Conservation (phyloP, 2,113 vertebrate species). For the Cyprinus carpio region DNA sequence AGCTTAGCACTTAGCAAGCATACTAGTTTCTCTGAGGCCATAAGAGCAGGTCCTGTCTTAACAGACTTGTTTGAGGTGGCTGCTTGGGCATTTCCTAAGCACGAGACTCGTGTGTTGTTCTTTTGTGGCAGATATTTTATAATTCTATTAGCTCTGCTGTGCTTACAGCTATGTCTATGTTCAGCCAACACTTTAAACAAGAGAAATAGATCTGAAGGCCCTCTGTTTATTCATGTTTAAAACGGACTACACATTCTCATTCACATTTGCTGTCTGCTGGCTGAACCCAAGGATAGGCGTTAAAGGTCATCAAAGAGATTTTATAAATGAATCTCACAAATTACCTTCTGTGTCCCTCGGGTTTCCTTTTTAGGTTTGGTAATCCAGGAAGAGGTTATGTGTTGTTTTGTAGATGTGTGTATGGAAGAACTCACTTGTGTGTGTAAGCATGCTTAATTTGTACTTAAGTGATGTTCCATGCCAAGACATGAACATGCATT, state of each 20-base stretch:
- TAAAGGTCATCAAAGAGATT: too few relatives aligned
- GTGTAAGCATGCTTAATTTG: not conserved
- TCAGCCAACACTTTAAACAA: constrained; percentile 12
- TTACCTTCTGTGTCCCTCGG: too few relatives aligned
- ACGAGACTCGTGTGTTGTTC: not conserved
- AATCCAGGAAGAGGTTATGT: too few relatives aligned
- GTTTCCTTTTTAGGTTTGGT: too few relatives aligned
- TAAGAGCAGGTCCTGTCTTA: not conserved
- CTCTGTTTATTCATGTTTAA: not conserved
- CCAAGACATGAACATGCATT: not conserved
- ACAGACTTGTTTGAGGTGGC: constrained; percentile 19
- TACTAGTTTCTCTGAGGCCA: constrained; percentile 1
- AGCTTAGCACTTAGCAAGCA: constrained; percentile 9
- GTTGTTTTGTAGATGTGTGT: too few relatives aligned
- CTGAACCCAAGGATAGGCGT: not conserved
- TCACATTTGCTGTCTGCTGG: not conserved
- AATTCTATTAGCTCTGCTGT: constrained; percentile 19
- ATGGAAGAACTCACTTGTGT: too few relatives aligned
- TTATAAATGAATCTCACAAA: too few relatives aligned
- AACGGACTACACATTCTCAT: not conserved
- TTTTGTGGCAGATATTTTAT: constrained; percentile 8
- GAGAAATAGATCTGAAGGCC: constrained; percentile 20
- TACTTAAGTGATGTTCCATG: not conserved
- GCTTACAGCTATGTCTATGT: constrained; percentile 9
- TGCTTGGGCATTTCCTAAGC: constrained; percentile 11